Conservation (phyloP, 23 tunicate species). For the Halocynthia aurantium region DNA sequence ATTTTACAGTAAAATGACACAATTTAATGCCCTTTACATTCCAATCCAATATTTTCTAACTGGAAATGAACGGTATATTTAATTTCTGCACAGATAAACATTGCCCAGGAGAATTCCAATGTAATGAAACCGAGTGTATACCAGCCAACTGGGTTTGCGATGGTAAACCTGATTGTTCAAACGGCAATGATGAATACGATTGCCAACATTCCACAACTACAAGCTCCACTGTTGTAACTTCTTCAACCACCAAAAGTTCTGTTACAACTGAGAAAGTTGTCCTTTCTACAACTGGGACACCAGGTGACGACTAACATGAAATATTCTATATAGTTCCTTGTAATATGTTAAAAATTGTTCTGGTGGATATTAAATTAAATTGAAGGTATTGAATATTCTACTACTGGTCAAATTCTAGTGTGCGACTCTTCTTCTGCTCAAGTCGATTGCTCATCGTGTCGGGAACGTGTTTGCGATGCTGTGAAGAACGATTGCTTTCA, state of each 20-base stretch:
- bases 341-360: background rate
- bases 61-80: background rate
- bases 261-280: constrained; percentile 11
- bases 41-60: background rate
- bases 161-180: constrained; percentile 49
- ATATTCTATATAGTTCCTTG: background rate
- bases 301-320: constrained; percentile 1
- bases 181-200: constrained; percentile 66
- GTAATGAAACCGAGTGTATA: constrained; percentile 50
- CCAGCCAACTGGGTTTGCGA: constrained; percentile 82
- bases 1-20: no score
- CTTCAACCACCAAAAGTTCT: constrained; percentile 25
- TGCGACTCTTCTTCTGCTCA: constrained; percentile 27
- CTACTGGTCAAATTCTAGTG: background rate
- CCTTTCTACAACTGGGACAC: background rate
- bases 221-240: background rate
- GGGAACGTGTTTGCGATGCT: constrained; percentile 27
- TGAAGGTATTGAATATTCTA: no score
- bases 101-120: constrained; percentile 77
- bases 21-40: no score
- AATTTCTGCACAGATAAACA: constrained; percentile 35
- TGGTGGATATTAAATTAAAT: no score
- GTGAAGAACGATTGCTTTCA: constrained; percentile 14
- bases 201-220: constrained; percentile 48
- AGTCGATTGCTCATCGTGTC: constrained; percentile 33